phyloP scores from a whole-genome alignment of 2,888 invertebrate species.

The Augiades crinisus region DNA sequence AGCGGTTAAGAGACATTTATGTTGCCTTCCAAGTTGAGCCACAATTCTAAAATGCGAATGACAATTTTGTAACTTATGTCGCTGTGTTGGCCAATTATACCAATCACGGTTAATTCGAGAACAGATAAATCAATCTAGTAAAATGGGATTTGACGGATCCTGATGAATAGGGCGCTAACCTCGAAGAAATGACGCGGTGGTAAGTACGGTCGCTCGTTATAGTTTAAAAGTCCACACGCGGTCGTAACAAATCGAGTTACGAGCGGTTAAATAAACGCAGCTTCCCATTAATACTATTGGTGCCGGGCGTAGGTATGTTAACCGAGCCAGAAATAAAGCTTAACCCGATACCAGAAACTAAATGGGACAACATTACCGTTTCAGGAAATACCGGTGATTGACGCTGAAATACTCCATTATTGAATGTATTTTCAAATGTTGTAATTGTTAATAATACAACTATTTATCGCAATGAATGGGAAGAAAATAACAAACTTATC shows the following conservation, averaged over 20 bases:
- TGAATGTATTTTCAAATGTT: too few species aligned
- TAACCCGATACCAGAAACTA: conserved; percentile 50
- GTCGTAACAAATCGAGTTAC: conserved; percentile 68
- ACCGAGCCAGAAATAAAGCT: conserved; percentile 70
- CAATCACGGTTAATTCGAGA: conserved; percentile 9
- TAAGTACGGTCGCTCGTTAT: conserved; percentile 48
- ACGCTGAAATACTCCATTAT: conserved; percentile 4
- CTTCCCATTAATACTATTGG: conserved; percentile 67
- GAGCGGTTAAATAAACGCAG: conserved; percentile 76
- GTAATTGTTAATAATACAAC: too few species aligned
- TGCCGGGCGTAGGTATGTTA: conserved; percentile 50
- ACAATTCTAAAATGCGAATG: neutral
- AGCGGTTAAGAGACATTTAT: conserved; percentile 20
- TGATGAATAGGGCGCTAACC: conserved; percentile 44
- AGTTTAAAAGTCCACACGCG: conserved; percentile 64
- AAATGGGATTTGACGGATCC: conserved; percentile 41
- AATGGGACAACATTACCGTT: conserved; percentile 32
- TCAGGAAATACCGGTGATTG: conserved; percentile 11
- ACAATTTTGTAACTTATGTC: neutral
- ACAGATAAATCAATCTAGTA: conserved; percentile 37
- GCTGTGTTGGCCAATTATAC: neutral
- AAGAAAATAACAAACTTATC: too few species aligned
- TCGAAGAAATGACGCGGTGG: conserved; percentile 46
- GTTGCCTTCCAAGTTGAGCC: neutral
- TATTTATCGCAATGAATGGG: too few species aligned